A percentile compares a stretch with the other conserved stretches of the same genome.
Conservation (phyloP, 2,888 invertebrate species). For the Liopterus haemorrhoidalis region DNA sequence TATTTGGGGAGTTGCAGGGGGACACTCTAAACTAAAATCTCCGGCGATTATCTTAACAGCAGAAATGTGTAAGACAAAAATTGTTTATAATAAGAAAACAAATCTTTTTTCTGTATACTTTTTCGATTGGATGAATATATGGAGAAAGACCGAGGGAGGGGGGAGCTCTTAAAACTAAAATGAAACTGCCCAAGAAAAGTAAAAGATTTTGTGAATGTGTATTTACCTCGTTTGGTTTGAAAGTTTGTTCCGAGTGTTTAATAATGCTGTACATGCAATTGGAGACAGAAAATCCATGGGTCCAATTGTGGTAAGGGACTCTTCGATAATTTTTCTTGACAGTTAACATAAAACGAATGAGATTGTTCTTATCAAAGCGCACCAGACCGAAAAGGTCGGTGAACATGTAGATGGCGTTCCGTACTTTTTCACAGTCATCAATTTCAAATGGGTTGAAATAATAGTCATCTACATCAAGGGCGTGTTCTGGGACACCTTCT, state of each 20-base stretch:
- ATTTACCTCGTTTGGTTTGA: conserved; percentile 57
- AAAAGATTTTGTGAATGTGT: conserved; percentile 13
- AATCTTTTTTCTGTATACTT: too few species aligned
- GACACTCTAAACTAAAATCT: too few species aligned
- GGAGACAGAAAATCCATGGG: conserved; percentile 81
- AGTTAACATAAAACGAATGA: conserved; percentile 70
- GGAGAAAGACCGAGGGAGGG: too few species aligned
- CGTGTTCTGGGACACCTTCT: conserved; percentile 35
- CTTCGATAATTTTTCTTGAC: conserved; percentile 78
- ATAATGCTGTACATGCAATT: conserved; percentile 75
- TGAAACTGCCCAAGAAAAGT: too few species aligned
- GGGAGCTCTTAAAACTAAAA: too few species aligned
- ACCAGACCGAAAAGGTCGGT: conserved; percentile 58
- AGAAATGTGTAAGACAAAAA: too few species aligned
- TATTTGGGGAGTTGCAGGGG: too few species aligned
- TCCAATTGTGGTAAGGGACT: conserved; percentile 85
- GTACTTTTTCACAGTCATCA: conserved; percentile 65
- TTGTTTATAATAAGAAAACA: too few species aligned
- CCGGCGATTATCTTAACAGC: too few species aligned
- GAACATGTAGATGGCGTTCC: conserved; percentile 70
- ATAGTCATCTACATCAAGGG: conserved; percentile 51
- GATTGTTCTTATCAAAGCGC: conserved; percentile 60
- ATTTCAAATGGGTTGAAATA: conserved; percentile 68
- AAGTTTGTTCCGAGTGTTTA: conserved; percentile 52
- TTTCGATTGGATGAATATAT: too few species aligned